Percentiles rank a stretch among this genome's conserved stretches.
Evolutionary conservation across 2,888 invertebrate genomes (phyloP).

Genomic region (Drosophila ezoana): DNA sequence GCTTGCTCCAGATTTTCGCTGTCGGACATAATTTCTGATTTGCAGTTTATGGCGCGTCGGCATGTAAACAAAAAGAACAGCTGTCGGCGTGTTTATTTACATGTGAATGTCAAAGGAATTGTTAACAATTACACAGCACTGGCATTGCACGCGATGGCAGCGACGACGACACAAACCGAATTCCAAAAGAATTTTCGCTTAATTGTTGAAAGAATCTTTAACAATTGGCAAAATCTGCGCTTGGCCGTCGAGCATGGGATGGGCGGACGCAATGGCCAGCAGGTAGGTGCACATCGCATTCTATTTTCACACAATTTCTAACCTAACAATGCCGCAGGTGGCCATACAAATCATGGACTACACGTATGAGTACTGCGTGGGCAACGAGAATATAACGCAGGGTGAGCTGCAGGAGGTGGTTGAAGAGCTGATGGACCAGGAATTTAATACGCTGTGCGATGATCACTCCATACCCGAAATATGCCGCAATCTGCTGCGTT

Average conservation of each 20-base stretch:
- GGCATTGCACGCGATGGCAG: slow-evolving; percentile 60
- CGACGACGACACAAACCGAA: slow-evolving; percentile 60
- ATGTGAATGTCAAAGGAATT: slow-evolving; percentile 35
- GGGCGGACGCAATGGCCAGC: slow-evolving; percentile 89
- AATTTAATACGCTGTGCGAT: slow-evolving; percentile 90
- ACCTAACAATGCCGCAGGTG: slow-evolving; percentile 85
- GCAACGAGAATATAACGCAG: slow-evolving; percentile 86
- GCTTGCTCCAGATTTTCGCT: slow-evolving; percentile 50
- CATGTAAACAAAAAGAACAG: slow-evolving; percentile 34
- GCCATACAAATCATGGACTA: slow-evolving; percentile 89
- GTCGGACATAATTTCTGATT: slow-evolving; percentile 57
- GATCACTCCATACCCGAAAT: slow-evolving; percentile 90
- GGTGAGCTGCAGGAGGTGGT: slow-evolving; percentile 88
- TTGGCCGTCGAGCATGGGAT: slow-evolving; percentile 91
- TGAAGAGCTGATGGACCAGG: slow-evolving; percentile 90
- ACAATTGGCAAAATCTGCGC: slow-evolving; percentile 90
- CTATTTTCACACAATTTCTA: slow-evolving; percentile 33
- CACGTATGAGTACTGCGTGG: slow-evolving; percentile 88
- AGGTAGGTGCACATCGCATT: slow-evolving; percentile 85
- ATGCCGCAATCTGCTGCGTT: slow-evolving; percentile 86
- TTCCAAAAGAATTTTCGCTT: slow-evolving; percentile 85
- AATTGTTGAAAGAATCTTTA: slow-evolving; percentile 89
- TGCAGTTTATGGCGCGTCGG: slow-evolving; percentile 38
- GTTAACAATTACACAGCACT: slow-evolving; percentile 44
- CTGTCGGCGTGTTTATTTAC: slow-evolving; percentile 13